A percentile compares a stretch with the other conserved stretches of the same genome.
Conservation (phyloP, 1,140 invertebrate genomes). For the Planococcus citri region DNA sequence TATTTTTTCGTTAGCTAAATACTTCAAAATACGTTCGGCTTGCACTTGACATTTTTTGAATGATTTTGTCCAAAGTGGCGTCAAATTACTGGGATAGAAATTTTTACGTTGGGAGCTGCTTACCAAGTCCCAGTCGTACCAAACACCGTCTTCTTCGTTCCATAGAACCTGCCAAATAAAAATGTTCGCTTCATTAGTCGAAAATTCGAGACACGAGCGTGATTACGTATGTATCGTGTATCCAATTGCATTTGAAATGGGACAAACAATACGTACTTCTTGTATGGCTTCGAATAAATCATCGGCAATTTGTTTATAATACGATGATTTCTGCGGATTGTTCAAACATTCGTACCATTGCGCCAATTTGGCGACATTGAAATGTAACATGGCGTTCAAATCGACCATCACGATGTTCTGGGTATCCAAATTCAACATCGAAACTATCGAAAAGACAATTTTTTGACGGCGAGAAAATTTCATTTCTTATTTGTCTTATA, state of each 20-base stretch:
- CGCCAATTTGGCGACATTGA: slow-evolving; percentile 43
- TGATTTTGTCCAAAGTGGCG: slow-evolving; percentile 46
- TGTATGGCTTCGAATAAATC: slow-evolving; percentile 35
- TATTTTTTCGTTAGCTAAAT: slow-evolving; percentile 17
- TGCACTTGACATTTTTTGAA: neutral
- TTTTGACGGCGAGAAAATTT: no score
- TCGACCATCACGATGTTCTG: slow-evolving; percentile 66
- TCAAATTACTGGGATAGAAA: slow-evolving; percentile 59
- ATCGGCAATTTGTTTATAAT: slow-evolving; percentile 38
- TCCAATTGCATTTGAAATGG: slow-evolving; percentile 26
- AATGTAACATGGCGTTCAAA: slow-evolving; percentile 63
- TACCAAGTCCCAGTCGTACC: slow-evolving; percentile 30
- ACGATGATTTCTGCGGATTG: slow-evolving; percentile 37
- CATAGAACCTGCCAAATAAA: slow-evolving; percentile 44
- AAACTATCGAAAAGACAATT: slow-evolving; percentile 32
- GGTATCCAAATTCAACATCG: slow-evolving; percentile 44
- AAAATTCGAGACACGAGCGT: no score
- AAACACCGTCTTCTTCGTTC: slow-evolving; percentile 50
- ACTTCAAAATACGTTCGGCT: slow-evolving; percentile 5
- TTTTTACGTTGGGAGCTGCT: slow-evolving; percentile 35
- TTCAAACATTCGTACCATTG: slow-evolving; percentile 39
- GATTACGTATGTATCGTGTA: neutral
- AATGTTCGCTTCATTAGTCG: slow-evolving; percentile 15
- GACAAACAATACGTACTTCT: no score
- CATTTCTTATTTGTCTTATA: no score